Percentiles rank a stretch among this genome's conserved stretches.
Evolutionary conservation across 2,797 vertebrate genomes (phyloP).

Genomic region (Lepilemur septentrionalis): DNA sequence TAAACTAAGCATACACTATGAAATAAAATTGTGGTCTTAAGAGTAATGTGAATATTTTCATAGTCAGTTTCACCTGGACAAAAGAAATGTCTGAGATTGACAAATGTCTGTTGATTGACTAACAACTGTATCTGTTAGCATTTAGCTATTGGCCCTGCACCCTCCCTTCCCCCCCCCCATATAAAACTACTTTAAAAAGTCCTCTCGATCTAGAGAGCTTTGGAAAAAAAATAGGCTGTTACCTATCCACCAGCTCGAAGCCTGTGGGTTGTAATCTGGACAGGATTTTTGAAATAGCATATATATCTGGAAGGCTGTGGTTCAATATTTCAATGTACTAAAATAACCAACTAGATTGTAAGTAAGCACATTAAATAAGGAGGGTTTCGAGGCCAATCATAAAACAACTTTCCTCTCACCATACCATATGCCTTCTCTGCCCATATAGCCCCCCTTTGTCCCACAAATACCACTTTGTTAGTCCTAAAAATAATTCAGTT

Average conservation of each 20-base stretch:
- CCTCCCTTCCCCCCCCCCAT: neutral
- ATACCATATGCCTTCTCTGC: neutral
- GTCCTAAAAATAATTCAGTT: neutral
- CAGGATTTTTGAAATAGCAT: neutral
- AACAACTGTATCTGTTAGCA: neutral
- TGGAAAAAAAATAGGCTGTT: neutral
- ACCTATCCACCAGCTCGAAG: neutral
- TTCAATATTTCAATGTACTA: neutral
- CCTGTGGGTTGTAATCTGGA: neutral
- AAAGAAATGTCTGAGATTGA: neutral
- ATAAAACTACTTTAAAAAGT: neutral
- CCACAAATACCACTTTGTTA: neutral
- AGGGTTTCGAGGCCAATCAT: neutral
- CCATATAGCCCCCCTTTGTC: neutral
- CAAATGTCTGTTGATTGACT: neutral
- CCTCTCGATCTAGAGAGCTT: neutral
- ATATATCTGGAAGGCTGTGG: neutral
- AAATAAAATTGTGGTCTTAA: neutral
- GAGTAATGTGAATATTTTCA: constrained; percentile 7
- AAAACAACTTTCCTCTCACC: neutral
- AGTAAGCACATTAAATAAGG: neutral
- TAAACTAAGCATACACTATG: neutral
- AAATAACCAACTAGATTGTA: neutral
- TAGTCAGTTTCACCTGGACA: neutral
- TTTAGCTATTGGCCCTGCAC: neutral